Evolutionary conservation across 2,113 vertebrate species (phyloP).

Genomic region (Isichthys henryi): DNA sequence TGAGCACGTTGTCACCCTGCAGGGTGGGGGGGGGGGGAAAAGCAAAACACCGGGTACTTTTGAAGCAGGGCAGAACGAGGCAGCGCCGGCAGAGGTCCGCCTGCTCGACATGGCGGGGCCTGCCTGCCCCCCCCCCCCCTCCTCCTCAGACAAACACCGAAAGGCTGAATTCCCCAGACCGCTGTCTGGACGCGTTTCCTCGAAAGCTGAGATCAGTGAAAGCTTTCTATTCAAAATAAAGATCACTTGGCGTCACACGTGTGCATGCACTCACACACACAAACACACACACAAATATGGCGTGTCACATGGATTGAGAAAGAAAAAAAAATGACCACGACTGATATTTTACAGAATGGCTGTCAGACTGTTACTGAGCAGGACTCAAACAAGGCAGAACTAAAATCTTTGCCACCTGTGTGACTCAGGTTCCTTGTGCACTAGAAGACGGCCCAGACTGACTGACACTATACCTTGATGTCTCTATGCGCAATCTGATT

Average conservation of each 20-base stretch:
- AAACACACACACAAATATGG: no score
- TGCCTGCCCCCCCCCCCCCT: neutral
- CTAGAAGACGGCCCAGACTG: neutral
- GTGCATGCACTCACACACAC: no score
- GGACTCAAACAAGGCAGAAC: slow-evolving; percentile 30
- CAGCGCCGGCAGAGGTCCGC: neutral
- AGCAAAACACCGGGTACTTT: neutral
- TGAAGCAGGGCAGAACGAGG: neutral
- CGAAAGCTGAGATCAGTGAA: neutral
- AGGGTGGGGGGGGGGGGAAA: neutral
- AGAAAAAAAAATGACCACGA: neutral
- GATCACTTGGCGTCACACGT: no score
- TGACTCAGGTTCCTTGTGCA: neutral
- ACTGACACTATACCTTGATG: slow-evolving; percentile 75
- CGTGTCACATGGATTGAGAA: no score
- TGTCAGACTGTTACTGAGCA: slow-evolving; percentile 21
- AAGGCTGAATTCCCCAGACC: neutral
- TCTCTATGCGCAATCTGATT: slow-evolving; percentile 97
- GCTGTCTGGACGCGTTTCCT: neutral
- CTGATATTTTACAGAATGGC: neutral
- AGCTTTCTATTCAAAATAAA: neutral
- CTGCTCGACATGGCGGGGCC: neutral
- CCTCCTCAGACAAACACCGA: neutral
- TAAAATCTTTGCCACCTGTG: neutral
- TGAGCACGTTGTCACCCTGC: slow-evolving; percentile 95